Conservation (phyloP, 2,797 vertebrate genomes). For the Clarias laeviceps region DNA sequence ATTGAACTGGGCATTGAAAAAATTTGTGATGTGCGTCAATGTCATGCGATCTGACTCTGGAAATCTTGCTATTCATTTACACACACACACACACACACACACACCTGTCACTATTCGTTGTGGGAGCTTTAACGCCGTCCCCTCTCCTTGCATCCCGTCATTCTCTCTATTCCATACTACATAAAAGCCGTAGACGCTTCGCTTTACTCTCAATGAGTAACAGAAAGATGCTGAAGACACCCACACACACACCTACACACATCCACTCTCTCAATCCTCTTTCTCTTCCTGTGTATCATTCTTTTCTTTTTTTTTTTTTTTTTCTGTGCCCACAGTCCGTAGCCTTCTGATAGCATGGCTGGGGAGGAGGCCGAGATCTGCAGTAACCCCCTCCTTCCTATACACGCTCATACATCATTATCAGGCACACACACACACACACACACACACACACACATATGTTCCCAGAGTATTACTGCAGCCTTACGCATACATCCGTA, state of each 20-base stretch:
- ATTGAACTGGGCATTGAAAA: not conserved
- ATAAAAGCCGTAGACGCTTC: not conserved
- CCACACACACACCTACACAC: constrained; percentile 23
- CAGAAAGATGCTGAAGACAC: constrained; percentile 8
- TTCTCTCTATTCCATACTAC: not conserved
- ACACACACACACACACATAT: constrained; percentile 3
- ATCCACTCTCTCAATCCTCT: not conserved
- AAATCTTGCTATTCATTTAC: not conserved
- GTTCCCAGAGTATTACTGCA: constrained; percentile 12
- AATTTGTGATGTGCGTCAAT: not conserved
- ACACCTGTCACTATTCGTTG: not conserved
- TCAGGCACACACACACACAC: constrained; percentile 17
- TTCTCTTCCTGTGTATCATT: constrained; percentile 2
- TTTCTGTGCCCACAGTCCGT: constrained; percentile 13
- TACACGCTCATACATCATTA: constrained; percentile 11
- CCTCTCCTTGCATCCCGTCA: not conserved
- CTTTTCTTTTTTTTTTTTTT: not conserved
- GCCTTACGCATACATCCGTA: constrained; percentile 9
- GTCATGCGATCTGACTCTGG: not conserved
- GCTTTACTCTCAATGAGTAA: not conserved
- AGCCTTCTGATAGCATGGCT: constrained; percentile 30
- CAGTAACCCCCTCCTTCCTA: constrained; percentile 32
- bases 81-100: not conserved
- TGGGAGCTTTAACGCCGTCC: not conserved
- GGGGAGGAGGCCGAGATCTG: constrained; percentile 22